Base-by-base conservation (phyloP, 2,888 invertebrate genomes). In the Agriopis aurantiaria region DNA sequence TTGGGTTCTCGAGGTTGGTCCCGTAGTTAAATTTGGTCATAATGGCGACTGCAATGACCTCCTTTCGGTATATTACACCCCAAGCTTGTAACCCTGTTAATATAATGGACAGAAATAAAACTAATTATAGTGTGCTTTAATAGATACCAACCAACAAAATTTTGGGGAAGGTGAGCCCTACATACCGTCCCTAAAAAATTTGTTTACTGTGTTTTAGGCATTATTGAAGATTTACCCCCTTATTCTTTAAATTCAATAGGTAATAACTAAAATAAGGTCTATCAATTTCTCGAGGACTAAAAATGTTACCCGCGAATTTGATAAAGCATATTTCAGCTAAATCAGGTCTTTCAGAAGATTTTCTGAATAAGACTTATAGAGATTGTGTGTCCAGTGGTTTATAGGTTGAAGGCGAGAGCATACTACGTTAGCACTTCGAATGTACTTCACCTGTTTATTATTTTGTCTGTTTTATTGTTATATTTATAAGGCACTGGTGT, bases 391-490 rank as follows among this genome's bases (percentile, higher is more conserved):
- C 33, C 17, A 23, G 53, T 55, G 62, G 33, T 62, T 62, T 49
- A 43, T 61, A 11, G 11, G 33, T 53, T 23, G 9, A 62, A 52
- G 46, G 12, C 46, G 6, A 43, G 63, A 55, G 69, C 88, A 86
- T 86, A 85, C 81, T 82, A 81, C 84, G 89, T 84, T 80, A 88
- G 91, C 91, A 88, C 90, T 91, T 91, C 92, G 89, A 88, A 85
- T 83, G 79, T 83, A 85, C 86, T 89, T 87, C 86, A 83, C 83
- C 75, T 79, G 76, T 80, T 76, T 73, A 72, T 78, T 78, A 65
- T 70, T 69, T 67, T 68, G 71, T 73, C 71, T 73, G 63, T 76
- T 79, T 71, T 78, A 73, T 76, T 75, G 73, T 72, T 74, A 58
- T 69, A 62, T 59, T 76, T 69, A 6, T 77, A 73, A 77, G 79